Base-by-base conservation (phyloP, 2,113 vertebrate species). In the Plestiodon gilberti region DNA sequence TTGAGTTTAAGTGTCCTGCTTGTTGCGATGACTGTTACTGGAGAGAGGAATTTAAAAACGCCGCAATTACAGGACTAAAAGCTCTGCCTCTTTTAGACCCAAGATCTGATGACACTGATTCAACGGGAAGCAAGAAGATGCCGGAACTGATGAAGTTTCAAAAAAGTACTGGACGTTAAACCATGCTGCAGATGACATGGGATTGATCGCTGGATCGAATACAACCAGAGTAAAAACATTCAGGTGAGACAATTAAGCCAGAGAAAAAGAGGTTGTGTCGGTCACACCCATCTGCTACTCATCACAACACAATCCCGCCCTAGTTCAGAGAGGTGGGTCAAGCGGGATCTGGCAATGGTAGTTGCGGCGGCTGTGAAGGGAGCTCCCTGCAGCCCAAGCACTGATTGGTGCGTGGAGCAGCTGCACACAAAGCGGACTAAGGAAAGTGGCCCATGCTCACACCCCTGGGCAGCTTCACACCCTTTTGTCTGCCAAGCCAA, bases 1-100 rank as follows among this genome's bases (percentile, higher is more conserved):
- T 87, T 89, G 83, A 91, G 92, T 96, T 97, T 96, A 96, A 97
- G 96, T 95, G 97, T 83, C 93, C 67, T 89, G 64, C 38, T 88
- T 88, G 40, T 78, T 90, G 96, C 94, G 95, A 96, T 95, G 95
- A 90, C 96, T 96, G 93, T 95, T 95, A 93, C 93, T 95, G 96
- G 93, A 86, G 43, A 70, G 30, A 78, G 78, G 15, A 80, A 13
- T 33, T n/a, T 87, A 64, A 88, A 82, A 71, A 64, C 55, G 15
- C 20, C 85, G 84, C 43, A 90, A 61, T 81, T 15, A 67, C 25
- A 13, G 38, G 82, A 76, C 62, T 40, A 86, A 69, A 79, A 70
- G 59, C 55, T 88, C 35, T 71, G 82, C 69, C 77, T 86, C 20
- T 22, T 38, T n/a, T 78, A 25, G 82, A 74, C 85, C 15, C 17